Percentiles rank a stretch among this genome's conserved stretches.
phyloP scores from a whole-genome alignment of 1,140 invertebrate genomes.

The Archegozetes longisetosus region DNA sequence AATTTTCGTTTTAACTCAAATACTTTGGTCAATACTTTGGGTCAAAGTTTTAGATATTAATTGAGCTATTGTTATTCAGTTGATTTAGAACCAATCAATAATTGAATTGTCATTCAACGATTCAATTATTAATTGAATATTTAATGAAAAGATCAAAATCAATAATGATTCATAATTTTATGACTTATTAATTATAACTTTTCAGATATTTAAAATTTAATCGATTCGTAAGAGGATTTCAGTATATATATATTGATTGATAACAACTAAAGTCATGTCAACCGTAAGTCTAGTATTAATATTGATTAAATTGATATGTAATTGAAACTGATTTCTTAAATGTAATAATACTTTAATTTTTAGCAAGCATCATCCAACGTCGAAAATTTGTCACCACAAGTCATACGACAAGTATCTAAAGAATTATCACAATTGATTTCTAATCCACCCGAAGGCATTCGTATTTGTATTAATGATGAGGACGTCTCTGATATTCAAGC shows the following conservation, averaged over 20 bases:
- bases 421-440: conserved; percentile 59
- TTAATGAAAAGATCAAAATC: too few relatives aligned
- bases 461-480: conserved; percentile 62
- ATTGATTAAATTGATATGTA: not conserved
- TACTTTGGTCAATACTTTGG: too few relatives aligned
- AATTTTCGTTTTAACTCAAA: too few relatives aligned
- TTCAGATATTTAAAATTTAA: too few relatives aligned
- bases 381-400: conserved; percentile 83
- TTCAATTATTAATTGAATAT: too few relatives aligned
- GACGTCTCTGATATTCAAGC: conserved; percentile 85
- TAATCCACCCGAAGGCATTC: conserved; percentile 71
- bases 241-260: not conserved
- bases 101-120: too few relatives aligned
- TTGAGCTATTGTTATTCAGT: too few relatives aligned
- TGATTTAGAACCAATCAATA: too few relatives aligned
- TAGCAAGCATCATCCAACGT: conserved; percentile 46
- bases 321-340: not conserved
- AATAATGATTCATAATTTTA: too few relatives aligned
- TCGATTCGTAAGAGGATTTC: too few relatives aligned
- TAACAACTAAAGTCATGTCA: not conserved
- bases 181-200: too few relatives aligned
- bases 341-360: not conserved
- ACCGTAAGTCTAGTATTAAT: not conserved
- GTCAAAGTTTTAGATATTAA: too few relatives aligned
- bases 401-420: conserved; percentile 61